Percentiles rank a stretch among this genome's conserved stretches.
These are phyloP conservation scores for Dryoscopus gambensis DNA, from an alignment of 2,113 vertebrate species.

Conservation along the genomic window DNA sequence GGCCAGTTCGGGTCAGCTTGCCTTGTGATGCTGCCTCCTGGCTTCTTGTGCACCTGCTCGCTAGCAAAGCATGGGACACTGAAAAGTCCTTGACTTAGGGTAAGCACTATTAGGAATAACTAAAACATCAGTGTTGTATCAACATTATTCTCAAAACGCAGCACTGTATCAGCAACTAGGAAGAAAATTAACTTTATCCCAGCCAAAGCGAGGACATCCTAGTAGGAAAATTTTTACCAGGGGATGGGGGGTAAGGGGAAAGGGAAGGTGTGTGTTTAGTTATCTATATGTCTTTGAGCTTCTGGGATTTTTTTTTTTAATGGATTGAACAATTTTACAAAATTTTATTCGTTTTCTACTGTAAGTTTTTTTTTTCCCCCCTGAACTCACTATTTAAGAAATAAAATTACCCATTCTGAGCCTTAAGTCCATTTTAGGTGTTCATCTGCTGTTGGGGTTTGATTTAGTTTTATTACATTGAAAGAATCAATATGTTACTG, in stretches of 20 bases:
- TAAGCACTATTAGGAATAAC: not conserved
- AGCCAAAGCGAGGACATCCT: not conserved
- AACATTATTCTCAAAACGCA: not conserved
- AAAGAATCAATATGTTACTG: not conserved
- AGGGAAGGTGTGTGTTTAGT: not conserved
- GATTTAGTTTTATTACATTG: not conserved
- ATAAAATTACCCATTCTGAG: not conserved
- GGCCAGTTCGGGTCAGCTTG: accelerated
- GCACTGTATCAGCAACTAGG: not conserved
- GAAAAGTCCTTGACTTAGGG: not conserved
- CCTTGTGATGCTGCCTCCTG: not conserved
- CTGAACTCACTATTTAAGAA: not conserved
- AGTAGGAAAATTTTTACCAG: not conserved
- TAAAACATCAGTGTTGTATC: not conserved
- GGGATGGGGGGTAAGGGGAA: accelerated
- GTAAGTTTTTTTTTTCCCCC: accelerated
- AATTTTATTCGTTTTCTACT: not conserved
- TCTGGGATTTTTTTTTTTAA: not conserved
- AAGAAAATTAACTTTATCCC: not conserved
- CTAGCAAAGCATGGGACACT: not conserved
- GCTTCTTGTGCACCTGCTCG: not conserved
- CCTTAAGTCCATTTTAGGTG: not conserved
- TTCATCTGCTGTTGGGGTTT: not conserved
- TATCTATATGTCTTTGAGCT: not conserved
- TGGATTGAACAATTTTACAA: not conserved